These are phyloP conservation scores for Platycnemis pennipes DNA, from an alignment of 2,888 invertebrate species.

Conservation along the genomic window DNA sequence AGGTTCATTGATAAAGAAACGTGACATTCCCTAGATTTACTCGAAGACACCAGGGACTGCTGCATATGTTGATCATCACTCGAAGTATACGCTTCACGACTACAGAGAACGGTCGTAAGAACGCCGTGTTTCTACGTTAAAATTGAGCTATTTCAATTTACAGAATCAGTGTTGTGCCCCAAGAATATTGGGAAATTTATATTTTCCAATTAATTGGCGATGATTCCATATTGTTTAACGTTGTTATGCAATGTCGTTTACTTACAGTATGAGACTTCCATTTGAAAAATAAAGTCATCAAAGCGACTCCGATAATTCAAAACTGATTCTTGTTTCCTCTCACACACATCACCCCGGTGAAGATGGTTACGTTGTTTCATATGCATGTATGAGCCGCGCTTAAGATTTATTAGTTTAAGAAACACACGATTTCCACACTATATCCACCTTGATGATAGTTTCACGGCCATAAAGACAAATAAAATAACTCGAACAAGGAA, in stretches of 20 bases:
- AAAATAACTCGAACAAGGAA: background rate
- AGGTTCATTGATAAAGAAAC: background rate
- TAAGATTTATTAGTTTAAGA: background rate
- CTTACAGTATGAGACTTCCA: no score
- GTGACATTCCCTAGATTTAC: background rate
- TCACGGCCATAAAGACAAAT: slow-evolving; percentile 17
- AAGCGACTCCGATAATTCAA: background rate
- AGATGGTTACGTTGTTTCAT: background rate
- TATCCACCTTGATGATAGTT: slow-evolving; percentile 48
- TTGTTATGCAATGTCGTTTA: no score
- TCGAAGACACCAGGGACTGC: no score
- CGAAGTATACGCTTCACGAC: no score
- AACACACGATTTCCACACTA: background rate
- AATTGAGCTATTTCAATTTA: no score
- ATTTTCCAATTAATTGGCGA: no score
- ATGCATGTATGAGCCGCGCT: background rate
- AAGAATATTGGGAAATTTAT: no score
- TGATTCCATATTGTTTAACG: no score
- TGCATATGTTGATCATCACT: no score
- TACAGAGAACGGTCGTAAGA: no score
- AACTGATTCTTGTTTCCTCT: background rate
- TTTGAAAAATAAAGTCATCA: background rate
- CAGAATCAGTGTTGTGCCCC: no score
- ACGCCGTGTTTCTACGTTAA: no score
- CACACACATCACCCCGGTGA: background rate